Percentiles rank a stretch among this genome's conserved stretches.
These are phyloP conservation scores for Patella caerulea DNA, from an alignment of 2,888 invertebrate species.

Conservation along the genomic window DNA sequence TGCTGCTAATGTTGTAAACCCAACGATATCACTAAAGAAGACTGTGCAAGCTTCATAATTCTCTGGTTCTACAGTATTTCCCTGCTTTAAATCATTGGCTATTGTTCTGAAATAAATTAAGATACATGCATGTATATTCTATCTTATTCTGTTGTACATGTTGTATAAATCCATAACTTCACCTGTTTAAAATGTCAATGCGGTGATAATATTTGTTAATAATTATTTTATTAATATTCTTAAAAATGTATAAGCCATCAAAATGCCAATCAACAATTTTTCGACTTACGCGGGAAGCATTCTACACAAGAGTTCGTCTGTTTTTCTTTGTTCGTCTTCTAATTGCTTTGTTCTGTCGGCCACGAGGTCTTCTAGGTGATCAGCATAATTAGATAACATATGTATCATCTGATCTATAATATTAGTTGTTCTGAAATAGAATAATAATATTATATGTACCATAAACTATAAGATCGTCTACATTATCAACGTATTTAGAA, in stretches of 20 bases:
- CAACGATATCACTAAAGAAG: conserved; percentile 9
- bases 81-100: not conserved
- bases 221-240: too few relatives aligned
- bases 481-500: too few relatives aligned
- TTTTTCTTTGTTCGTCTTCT: conserved; percentile 63
- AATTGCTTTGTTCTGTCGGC: conserved; percentile 55
- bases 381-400: conserved; percentile 62
- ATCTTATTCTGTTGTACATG: too few relatives aligned
- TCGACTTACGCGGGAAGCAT: conserved; percentile 58
- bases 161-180: too few relatives aligned
- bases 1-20: conserved; percentile 5
- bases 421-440: conserved; percentile 47
- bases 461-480: too few relatives aligned
- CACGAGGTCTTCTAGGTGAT: conserved; percentile 61
- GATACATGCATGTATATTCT: too few relatives aligned
- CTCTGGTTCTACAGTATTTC: not conserved
- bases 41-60: not conserved
- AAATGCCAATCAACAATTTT: too few relatives aligned
- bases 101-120: not conserved
- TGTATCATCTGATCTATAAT: conserved; percentile 85
- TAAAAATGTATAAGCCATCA: too few relatives aligned
- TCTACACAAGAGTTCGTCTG: conserved; percentile 59
- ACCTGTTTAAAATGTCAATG: too few relatives aligned
- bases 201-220: too few relatives aligned
- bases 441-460: not conserved